phyloP scores from a whole-genome alignment of 2,113 vertebrate species.

The Ptyas mucosa region DNA sequence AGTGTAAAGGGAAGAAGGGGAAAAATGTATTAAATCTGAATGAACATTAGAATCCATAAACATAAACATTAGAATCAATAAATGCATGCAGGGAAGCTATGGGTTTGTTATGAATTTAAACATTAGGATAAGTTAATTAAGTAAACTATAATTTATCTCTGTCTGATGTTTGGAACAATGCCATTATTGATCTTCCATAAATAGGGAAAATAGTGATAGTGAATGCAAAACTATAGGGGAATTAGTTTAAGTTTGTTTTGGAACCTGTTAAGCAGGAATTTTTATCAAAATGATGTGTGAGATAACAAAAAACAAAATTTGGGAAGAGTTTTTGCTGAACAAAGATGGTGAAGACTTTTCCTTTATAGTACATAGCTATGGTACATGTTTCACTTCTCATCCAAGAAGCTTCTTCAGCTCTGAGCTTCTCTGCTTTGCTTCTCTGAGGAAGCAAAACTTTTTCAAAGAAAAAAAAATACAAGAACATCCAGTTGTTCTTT shows the following conservation, averaged over 20 bases:
- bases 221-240: background rate
- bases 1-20: background rate
- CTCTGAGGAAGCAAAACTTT: background rate
- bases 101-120: background rate
- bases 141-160: background rate
- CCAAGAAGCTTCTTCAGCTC: background rate
- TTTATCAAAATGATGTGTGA: background rate
- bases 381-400: background rate
- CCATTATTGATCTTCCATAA: background rate
- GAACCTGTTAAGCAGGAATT: background rate
- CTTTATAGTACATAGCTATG: background rate
- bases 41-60: background rate
- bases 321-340: background rate
- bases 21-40: background rate
- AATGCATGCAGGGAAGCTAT: background rate
- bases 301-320: background rate
- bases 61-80: background rate
- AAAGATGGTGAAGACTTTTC: background rate
- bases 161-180: background rate
- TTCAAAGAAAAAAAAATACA: background rate
- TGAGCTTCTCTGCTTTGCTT: too few relatives aligned
- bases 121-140: background rate
- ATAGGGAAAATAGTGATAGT: background rate
- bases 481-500: background rate
- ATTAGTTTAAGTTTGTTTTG: background rate